phyloP scores from a whole-genome alignment of 2,888 invertebrate species.

The Scaeva pyrastri region DNA sequence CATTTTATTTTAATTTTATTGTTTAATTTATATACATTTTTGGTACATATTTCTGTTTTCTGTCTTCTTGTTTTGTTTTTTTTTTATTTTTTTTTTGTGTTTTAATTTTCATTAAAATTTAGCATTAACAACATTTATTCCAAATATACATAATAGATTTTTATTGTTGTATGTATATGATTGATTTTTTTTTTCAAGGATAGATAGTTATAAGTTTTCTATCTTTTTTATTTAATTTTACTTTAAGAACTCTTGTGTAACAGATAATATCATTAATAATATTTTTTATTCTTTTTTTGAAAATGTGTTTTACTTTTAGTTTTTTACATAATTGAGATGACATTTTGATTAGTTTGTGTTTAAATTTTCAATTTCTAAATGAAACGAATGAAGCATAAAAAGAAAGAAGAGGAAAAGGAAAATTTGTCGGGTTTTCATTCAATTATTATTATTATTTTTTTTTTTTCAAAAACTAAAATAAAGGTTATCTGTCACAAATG shows the following conservation, averaged over 20 bases:
- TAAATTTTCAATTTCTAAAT: background rate
- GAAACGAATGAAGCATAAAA: background rate
- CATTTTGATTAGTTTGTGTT: constrained; percentile 33
- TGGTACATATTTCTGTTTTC: too few relatives aligned
- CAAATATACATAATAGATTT: constrained; percentile 67
- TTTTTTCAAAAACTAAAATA: constrained; percentile 6
- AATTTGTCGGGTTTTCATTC: constrained; percentile 8
- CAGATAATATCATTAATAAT: constrained; percentile 52
- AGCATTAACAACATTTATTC: constrained; percentile 76
- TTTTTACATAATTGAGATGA: constrained; percentile 54
- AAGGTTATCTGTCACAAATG: constrained; percentile 2
- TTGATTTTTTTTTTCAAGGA: constrained; percentile 30
- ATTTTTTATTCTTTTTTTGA: constrained; percentile 31
- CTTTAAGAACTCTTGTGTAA: constrained; percentile 61
- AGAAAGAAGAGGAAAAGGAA: background rate
- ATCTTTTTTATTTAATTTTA: constrained; percentile 14
- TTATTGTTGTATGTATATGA: constrained; percentile 20
- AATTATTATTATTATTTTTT: too few relatives aligned
- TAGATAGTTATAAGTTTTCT: constrained; percentile 45
- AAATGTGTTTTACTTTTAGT: constrained; percentile 37
- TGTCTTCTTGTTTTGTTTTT: background rate
- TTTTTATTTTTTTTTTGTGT: constrained; percentile 35
- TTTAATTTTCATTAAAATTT: constrained; percentile 65
- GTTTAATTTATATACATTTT: constrained; percentile 70
- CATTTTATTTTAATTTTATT: constrained; percentile 69